Evolutionary conservation across 2,888 invertebrate genomes (phyloP).

Genomic region (Antheraea yamamai): DNA sequence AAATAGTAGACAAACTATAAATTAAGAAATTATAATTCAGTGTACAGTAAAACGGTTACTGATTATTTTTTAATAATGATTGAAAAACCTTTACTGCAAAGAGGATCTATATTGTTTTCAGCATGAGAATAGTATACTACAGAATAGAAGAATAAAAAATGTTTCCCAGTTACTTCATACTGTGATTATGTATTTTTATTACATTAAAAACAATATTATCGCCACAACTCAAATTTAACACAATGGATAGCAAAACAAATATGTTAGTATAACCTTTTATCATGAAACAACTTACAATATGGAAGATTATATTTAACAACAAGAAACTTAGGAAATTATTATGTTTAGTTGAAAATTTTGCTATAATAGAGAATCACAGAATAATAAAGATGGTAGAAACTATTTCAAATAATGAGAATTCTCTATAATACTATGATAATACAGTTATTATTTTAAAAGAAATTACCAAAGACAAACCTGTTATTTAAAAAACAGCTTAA

Average conservation of each 20-base stretch:
- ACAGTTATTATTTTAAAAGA: neutral
- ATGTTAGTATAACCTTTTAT: neutral
- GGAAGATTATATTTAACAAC: neutral
- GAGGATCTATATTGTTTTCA: neutral
- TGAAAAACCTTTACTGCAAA: neutral
- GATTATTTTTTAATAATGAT: too few species aligned
- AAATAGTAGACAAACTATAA: neutral
- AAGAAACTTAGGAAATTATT: neutral
- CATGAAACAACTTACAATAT: neutral
- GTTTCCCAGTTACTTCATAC: neutral
- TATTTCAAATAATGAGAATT: neutral
- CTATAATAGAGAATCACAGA: neutral
- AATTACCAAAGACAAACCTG: neutral
- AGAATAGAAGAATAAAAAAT: neutral
- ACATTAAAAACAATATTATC: neutral
- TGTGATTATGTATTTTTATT: neutral
- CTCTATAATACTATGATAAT: neutral
- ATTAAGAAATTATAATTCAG: neutral
- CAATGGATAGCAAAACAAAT: neutral
- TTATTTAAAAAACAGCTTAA: neutral
- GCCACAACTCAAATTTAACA: neutral
- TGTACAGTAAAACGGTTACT: too few species aligned
- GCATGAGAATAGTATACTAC: neutral
- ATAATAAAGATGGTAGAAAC: neutral
- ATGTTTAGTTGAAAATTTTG: neutral